Base-by-base conservation (phyloP, 1,140 invertebrate genomes). In the Drosophila sproati region DNA sequence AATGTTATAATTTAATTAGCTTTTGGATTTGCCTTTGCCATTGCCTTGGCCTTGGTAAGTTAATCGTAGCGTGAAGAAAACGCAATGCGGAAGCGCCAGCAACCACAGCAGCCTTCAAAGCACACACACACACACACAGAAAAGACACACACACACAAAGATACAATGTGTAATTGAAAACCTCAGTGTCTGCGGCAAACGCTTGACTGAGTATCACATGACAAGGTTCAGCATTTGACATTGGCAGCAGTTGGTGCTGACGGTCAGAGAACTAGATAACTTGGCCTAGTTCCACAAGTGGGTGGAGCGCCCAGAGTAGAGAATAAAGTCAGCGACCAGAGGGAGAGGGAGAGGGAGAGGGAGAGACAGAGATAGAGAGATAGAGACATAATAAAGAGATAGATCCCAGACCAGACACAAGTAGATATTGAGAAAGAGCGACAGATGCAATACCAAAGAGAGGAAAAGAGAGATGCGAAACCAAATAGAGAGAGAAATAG, bases 31-130 rank as follows among this genome's bases (percentile, higher is more conserved):
- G 20, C 20, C 12, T 39, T 61, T n/a, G 29, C 4, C 50, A 32
- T 60, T n/a, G 39, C 85, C 80, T 85, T 79, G 86, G 72, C 85
- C 86, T 89, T 89, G 81, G 85, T 90, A 89, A 90, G 54, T 79
- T 81, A 89, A 89, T 89, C 66, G 75, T 59, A 47, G 86, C 85
- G 82, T 89, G 80, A 90, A 89, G 51, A 64, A 63, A 56, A 60
- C 7, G 39, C 52, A 61, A 72, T 63, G 73, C 83, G 83, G 83
- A 87, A 76, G 69, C 79, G 59, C 12, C 50, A 55, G 76, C 20
- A 20, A 43, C 77, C 70, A 31, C 77, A 87, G 43, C 56, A 50
- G 55, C 60, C 60, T 55, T 60, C 48, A 52, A 35, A 54, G 8
- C 20, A 43, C 7, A 63, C 5, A 52, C 35, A 61, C 5, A 41